Base-by-base conservation (phyloP, 23 tunicate species). In the Botrylloides violaceus region DNA sequence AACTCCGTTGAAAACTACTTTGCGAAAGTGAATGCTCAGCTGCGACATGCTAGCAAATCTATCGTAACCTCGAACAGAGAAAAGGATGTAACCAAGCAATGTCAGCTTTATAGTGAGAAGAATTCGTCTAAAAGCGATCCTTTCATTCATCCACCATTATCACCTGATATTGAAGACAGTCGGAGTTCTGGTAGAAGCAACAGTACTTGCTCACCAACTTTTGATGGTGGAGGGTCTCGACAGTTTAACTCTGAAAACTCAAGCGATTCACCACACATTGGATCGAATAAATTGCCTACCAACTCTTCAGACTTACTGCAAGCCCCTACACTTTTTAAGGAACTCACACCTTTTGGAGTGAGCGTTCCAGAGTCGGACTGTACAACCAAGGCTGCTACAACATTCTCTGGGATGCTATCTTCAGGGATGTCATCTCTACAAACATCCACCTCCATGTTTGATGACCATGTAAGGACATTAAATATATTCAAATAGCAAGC, bases 401-500 rank as follows among this genome's bases (percentile, higher is more conserved):
- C 74, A 26, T 39, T 68, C 37, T 12, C 74, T 9, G 37, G 30
- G 49, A 68, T 68, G 74, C 37, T 68, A 38, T 68, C 74, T n/a
- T 68, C 74, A 5, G 37, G 37, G 36, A 68, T 68, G 74, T 68
- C 74, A 25, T 68, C 74, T 23, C 29, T 43, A 0, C 56, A 24
- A 23, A 37, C 74, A 24, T 63, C 70, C 29, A 19, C 70, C 33
- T 68, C 74, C 4, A 9, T 68, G 56, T 68, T 37, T 22, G 74
- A 68, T 68, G 36, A 32, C 28, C 74, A 68, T 24, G 74, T 68
- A 25, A 68, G 74, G n/a, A n/a, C n/a, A n/a, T n/a, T n/a, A n/a
- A n/a, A n/a, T n/a, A n/a, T n/a, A n/a, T n/a, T n/a, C n/a, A n/a
- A n/a, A n/a, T n/a, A n/a, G n/a, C n/a, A n/a, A n/a, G n/a, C n/a